These are phyloP conservation scores for Scaptodrosophila lebanonensis DNA, from an alignment of 1,140 invertebrate genomes.

Conservation along the genomic window DNA sequence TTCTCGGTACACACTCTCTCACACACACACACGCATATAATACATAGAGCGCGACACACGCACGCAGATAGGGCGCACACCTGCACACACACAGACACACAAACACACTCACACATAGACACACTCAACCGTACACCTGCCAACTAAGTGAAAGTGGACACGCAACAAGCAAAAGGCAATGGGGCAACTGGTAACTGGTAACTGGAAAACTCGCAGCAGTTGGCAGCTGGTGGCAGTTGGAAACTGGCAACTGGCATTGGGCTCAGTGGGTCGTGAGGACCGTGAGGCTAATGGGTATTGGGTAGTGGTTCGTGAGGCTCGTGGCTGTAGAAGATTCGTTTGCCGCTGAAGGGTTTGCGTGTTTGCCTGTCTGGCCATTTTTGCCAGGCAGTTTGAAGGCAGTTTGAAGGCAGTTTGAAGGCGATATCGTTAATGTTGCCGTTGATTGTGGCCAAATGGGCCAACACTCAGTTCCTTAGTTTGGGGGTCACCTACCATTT, in stretches of 20 bases:
- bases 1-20: slow-evolving; percentile 59
- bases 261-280: too few species aligned
- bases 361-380: slow-evolving; percentile 30
- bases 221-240: too few species aligned
- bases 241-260: too few species aligned
- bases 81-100: slow-evolving; percentile 10
- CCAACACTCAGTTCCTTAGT: slow-evolving; percentile 35
- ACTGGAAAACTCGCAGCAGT: too few species aligned
- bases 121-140: slow-evolving; percentile 9
- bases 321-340: slow-evolving; percentile 10
- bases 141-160: slow-evolving; percentile 70
- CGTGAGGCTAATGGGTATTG: too few species aligned
- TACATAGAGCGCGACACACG: too few species aligned
- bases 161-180: slow-evolving; percentile 64
- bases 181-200: slow-evolving; percentile 41
- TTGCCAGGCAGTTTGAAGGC: too few species aligned
- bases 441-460: slow-evolving; percentile 67
- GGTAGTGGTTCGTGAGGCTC: too few species aligned
- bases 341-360: slow-evolving; percentile 65
- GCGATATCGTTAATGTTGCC: slow-evolving; percentile 73
- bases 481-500: slow-evolving; percentile 19
- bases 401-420: slow-evolving; percentile 40
- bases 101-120: neutral
- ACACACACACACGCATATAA: slow-evolving; percentile 8
- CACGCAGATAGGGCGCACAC: slow-evolving; percentile 6